Base-by-base conservation (phyloP, 2,888 invertebrate genomes). In the Cryptophagus acutangulus region DNA sequence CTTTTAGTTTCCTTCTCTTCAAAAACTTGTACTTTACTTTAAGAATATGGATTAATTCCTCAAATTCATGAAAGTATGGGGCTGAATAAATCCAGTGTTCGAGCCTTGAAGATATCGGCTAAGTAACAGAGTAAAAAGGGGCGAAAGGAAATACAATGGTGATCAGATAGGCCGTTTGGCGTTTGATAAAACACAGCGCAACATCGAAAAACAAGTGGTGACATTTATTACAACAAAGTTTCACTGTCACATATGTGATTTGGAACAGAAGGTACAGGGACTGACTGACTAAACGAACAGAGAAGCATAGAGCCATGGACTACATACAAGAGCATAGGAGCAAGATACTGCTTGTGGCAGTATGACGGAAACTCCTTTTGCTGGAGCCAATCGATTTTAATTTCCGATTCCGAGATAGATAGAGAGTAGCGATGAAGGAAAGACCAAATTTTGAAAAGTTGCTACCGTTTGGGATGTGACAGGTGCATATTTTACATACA, bases 141-240 rank as follows among this genome's bases (percentile, higher is more conserved):
- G n/a, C n/a, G n/a, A n/a, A n/a, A n/a, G n/a, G n/a, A n/a, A n/a
- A n/a, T n/a, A n/a, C n/a, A n/a, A n/a, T n/a, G n/a, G n/a, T n/a
- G n/a, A n/a, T n/a, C n/a, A n/a, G n/a, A n/a, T n/a, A n/a, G n/a
- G n/a, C n/a, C n/a, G n/a, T n/a, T n/a, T n/a, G n/a, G n/a, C n/a
- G n/a, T n/a, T n/a, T n/a, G n/a, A n/a, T n/a, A n/a, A n/a, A n/a
- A n/a, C n/a, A n/a, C n/a, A n/a, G n/a, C n/a, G n/a, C n/a, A n/a
- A n/a, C n/a, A n/a, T n/a, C n/a, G n/a, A n/a, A n/a, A n/a, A 55
- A 57, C 54, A 55, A 55, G 52, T 52, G 54, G 51, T 54, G 54
- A 56, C 54, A 54, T 51, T 52, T 55, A 55, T 57, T 55, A 53
- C 54, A 55, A 53, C 49, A 55, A 58, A 58, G 55, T 57, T 55